Percentiles rank a stretch among this genome's conserved stretches.
Evolutionary conservation across 2,888 invertebrate species (phyloP).

Genomic region (Anoncus sp.): DNA sequence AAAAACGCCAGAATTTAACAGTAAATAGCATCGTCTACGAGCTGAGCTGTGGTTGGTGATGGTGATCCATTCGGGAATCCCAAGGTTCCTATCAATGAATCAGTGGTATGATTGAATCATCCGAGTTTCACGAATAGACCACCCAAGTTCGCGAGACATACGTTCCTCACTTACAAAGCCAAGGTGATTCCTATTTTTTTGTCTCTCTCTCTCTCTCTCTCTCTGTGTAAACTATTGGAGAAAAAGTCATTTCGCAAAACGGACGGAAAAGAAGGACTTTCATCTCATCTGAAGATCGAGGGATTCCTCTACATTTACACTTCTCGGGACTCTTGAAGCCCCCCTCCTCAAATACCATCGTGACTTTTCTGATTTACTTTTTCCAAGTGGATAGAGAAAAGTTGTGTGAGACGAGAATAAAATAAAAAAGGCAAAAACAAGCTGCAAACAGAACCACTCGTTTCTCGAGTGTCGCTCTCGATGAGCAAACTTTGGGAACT

Average conservation of each 20-base stretch:
- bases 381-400: constrained; percentile 12
- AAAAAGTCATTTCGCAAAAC: constrained; percentile 6
- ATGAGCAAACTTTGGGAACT: constrained; percentile 13
- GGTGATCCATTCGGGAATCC: no score
- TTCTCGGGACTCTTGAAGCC: constrained; percentile 7
- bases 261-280: constrained; percentile 5
- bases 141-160: background rate
- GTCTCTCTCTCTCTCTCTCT: background rate
- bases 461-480: background rate
- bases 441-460: constrained; percentile 3
- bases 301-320: constrained; percentile 17
- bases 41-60: no score
- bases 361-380: constrained; percentile 36
- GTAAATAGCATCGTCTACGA: background rate
- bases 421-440: background rate
- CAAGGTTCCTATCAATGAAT: background rate
- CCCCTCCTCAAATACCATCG: constrained; percentile 28
- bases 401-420: background rate
- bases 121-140: background rate
- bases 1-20: background rate
- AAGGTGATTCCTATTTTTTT: background rate
- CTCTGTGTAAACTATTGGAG: background rate
- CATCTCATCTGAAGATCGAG: constrained; percentile 11
- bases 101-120: background rate
- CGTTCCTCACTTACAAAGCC: no score